phyloP scores from a whole-genome alignment of 2,797 vertebrate species.

The Varecia variegata region DNA sequence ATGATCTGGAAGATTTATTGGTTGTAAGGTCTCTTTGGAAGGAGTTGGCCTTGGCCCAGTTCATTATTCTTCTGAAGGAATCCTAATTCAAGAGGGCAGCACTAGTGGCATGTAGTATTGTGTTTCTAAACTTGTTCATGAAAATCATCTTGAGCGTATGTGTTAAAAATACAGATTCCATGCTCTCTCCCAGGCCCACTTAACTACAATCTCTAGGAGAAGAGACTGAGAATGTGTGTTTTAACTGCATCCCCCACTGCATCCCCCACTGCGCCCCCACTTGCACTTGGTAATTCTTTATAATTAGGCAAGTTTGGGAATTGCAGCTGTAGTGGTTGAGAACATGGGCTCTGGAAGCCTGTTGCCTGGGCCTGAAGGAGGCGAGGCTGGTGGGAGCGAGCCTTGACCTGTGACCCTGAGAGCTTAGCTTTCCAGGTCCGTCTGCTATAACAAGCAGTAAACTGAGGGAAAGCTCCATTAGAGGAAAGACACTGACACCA shows the following conservation, averaged over 20 bases:
- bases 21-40: conserved; percentile 11
- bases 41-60: neutral
- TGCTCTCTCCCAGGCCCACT: neutral
- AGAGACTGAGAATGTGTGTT: conserved; percentile 11
- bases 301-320: conserved; percentile 5
- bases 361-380: neutral
- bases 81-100: neutral
- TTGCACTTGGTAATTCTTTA: neutral
- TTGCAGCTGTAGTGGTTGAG: neutral
- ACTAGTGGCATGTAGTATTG: neutral
- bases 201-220: neutral
- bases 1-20: neutral
- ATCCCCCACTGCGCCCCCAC: fast-evolving
- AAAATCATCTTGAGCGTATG: neutral
- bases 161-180: conserved; percentile 25
- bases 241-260: neutral
- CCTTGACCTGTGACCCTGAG: neutral
- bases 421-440: neutral
- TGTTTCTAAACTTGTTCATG: conserved; percentile 37
- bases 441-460: neutral
- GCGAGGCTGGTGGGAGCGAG: neutral
- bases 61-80: conserved; percentile 32
- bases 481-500: neutral
- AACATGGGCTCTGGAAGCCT: neutral
- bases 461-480: neutral